These are phyloP conservation scores for Calephelis nemesis DNA, from an alignment of 1,140 invertebrate genomes.

Conservation along the genomic window DNA sequence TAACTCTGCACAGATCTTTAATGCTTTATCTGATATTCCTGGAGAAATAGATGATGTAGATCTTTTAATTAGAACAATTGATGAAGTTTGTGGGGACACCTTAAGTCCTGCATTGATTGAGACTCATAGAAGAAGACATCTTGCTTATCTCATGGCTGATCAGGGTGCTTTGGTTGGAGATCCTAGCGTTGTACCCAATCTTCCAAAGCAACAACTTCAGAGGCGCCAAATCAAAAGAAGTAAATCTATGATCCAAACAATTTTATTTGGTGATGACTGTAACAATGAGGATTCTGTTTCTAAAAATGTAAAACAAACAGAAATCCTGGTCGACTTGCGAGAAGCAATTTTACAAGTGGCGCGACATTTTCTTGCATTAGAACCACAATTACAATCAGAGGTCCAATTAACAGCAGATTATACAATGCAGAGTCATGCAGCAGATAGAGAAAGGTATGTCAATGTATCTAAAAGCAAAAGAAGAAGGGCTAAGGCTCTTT, in stretches of 20 bases:
- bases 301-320: conserved; percentile 97
- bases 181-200: conserved; percentile 91
- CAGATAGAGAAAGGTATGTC: conserved; percentile 96
- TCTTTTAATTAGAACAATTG: conserved; percentile 76
- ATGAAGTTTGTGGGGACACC: conserved; percentile 82
- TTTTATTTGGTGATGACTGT: conserved; percentile 90
- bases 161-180: conserved; percentile 95
- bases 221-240: conserved; percentile 93
- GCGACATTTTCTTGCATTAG: conserved; percentile 91
- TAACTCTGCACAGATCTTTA: conserved; percentile 98
- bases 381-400: conserved; percentile 86
- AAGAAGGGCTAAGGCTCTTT: conserved; percentile 95
- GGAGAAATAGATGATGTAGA: conserved; percentile 95
- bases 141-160: conserved; percentile 98
- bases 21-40: conserved; percentile 96
- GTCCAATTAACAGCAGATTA: conserved; percentile 95
- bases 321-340: conserved; percentile 96
- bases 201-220: conserved; percentile 93
- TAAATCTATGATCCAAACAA: conserved; percentile 93
- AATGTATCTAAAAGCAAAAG: conserved; percentile 93
- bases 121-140: conserved; percentile 92
- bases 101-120: conserved; percentile 93
- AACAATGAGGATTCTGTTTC: conserved; percentile 92
- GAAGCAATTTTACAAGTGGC: conserved; percentile 96
- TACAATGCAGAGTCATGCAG: conserved; percentile 95